Evolutionary conservation across 2,797 vertebrate genomes (phyloP), one percentile per base, ranked within the genome.

Genomic region (Agapornis canus): DNA sequence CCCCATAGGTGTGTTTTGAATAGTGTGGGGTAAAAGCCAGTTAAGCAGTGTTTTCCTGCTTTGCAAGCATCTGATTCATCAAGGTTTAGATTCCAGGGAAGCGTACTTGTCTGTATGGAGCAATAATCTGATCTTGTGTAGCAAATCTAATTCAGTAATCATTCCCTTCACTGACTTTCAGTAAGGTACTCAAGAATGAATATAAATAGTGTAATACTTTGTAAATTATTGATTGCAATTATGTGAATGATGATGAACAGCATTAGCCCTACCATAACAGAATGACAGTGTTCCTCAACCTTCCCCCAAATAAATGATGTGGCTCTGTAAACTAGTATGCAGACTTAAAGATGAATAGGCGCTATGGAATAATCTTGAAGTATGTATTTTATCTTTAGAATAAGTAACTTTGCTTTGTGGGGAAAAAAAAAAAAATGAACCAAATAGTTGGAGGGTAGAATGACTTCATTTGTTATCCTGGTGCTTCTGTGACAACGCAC

Each of bases 391-490:
- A 60, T 92, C 80, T 92, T 85, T 42, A 60, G 91, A 68, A 90
- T 81, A 81, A 90, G 93, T n/a, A n/a, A n/a, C n/a, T n/a, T 94
- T 29, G 70, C 39, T 89, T 60, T 5, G 20, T 54, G 40, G 27
- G 25, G 40, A n/a, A 39, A 70, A 40, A n/a, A 39, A 60, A 39
- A 37, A 42, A 69, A 39, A n/a, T 10, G 6, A 32, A 22, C n/a
- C 52, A 25, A 32, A 45, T 14, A n/a, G 10, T 32, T 70, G 66
- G 78, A 45, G 26, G 60, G 16, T 88, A 82, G 72, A 69, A 60
- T 39, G 1, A 21, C 52, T 82, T 92, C 35, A 89, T 90, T 94
- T 95, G 79, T 89, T 95, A 75, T 89, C 70, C 40, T 83, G 81
- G 54, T 90, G 51, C 29, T 82, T 93, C 66, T 86, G 15, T 92